Evolutionary conservation across 2,888 invertebrate species (phyloP), one percentile per base, ranked within the genome.

Genomic region (Drosophila neonasuta): DNA sequence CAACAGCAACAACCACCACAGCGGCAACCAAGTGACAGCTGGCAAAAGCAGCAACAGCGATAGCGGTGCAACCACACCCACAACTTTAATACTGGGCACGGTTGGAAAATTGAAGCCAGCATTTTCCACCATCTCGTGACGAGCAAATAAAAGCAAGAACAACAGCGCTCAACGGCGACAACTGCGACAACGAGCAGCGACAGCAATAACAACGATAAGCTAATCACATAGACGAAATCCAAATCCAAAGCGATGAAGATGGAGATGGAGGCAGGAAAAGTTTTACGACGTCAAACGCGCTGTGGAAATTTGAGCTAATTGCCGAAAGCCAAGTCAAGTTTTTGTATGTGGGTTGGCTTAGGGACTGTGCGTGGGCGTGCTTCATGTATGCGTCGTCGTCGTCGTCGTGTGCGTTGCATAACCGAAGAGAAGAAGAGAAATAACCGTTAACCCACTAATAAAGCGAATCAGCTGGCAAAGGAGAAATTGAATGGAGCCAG

Each of bases 81-180:
- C 85, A 71, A 74, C 74, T 64, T 74, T 82, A 68, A 84, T 88
- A 72, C 64, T 84, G 67, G 85, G 86, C 71, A 74, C 87, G 57
- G 79, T 88, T 77, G 88, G 88, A 71, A 83, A 86, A 76, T 72
- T 87, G 62, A 86, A 88, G 77, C 74, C 89, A 65, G 80, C 87
- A 68, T 89, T 88, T 87, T 89, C 88, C 69, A 88, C 88, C 62
- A 81, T 87, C 68, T 89, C 87, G 66, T 88, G 85, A 88, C 68
- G 54, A 63, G 45, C 10, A 34, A 58, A 46, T 36, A n/a, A 45
- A 48, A 36, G 0, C 15, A 30, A 24, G 20, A 24, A 55, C 29
- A 30, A 13, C 41, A 61, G 1, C 20, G 20, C 20, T 20, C 20
- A 20, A 73, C 63, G 58, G 58, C 56, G 66, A 68, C 62, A 67